Conservation (phyloP, 1,140 invertebrate species). For the Drosophila albomicans region DNA sequence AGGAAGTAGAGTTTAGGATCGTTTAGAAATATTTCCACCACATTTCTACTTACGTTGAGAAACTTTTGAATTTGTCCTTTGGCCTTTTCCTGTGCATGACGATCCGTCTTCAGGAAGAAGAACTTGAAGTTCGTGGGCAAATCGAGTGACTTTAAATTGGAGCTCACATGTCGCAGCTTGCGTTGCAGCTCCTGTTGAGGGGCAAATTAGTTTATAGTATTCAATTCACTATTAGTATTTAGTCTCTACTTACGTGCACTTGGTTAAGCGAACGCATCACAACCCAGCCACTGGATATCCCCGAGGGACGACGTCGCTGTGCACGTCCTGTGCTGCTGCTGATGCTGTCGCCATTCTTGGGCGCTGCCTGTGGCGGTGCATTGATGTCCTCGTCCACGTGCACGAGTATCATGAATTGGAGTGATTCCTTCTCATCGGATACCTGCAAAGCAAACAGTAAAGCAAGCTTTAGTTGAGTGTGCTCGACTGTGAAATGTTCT, state of each 20-base stretch:
- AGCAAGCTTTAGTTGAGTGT: background rate
- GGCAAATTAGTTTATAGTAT: slow-evolving; percentile 37
- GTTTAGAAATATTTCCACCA: background rate
- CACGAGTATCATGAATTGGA: slow-evolving; percentile 93
- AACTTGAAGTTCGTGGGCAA: slow-evolving; percentile 92
- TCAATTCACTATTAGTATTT: background rate
- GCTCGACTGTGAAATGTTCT: no score
- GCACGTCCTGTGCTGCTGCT: slow-evolving; percentile 25
- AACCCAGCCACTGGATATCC: slow-evolving; percentile 93
- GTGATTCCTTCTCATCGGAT: slow-evolving; percentile 91
- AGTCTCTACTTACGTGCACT: slow-evolving; percentile 87
- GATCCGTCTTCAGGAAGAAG: slow-evolving; percentile 92
- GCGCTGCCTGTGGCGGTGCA: slow-evolving; percentile 59
- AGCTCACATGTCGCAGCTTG: slow-evolving; percentile 92
- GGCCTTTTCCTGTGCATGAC: slow-evolving; percentile 91
- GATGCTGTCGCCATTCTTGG: slow-evolving; percentile 56
- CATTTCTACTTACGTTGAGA: slow-evolving; percentile 88
- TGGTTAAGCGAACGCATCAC: slow-evolving; percentile 92
- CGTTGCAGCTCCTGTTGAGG: slow-evolving; percentile 90
- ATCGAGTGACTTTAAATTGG: slow-evolving; percentile 92
- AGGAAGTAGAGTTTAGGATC: no score
- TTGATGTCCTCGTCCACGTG: slow-evolving; percentile 89
- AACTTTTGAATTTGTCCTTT: slow-evolving; percentile 94
- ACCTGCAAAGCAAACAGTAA: slow-evolving; percentile 85
- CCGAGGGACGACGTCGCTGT: slow-evolving; percentile 86